Conservation (phyloP, 2,888 invertebrate species). For the Drosophila recens region DNA sequence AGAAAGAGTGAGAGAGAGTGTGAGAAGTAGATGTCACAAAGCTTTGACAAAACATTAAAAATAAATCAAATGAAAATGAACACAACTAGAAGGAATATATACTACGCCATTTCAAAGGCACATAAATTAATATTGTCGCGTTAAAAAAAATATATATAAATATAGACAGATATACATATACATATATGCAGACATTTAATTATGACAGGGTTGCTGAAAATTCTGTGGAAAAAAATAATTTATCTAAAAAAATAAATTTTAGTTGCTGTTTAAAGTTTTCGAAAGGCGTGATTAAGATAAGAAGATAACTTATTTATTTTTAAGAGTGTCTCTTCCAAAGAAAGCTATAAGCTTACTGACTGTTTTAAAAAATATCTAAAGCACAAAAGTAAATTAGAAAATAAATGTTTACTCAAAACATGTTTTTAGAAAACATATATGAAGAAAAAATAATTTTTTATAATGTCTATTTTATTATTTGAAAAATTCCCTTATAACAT, state of each 20-base stretch:
- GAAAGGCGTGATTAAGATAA: too few species aligned
- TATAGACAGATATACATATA: background rate
- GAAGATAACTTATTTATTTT: too few species aligned
- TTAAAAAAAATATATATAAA: constrained; percentile 15
- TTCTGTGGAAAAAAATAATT: background rate
- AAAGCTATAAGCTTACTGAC: too few species aligned
- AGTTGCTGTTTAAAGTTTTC: too few species aligned
- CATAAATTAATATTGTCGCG: constrained; percentile 70
- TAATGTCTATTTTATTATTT: background rate
- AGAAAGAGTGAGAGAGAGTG: constrained; percentile 1
- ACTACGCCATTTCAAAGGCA: constrained; percentile 42
- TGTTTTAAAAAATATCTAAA: too few species aligned
- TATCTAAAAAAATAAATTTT: background rate
- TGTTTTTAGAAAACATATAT: too few species aligned
- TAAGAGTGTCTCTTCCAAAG: too few species aligned
- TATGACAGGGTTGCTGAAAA: constrained; percentile 1
- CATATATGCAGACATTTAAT: background rate
- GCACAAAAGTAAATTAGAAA: too few species aligned
- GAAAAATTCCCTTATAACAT: background rate
- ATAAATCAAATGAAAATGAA: constrained; percentile 73
- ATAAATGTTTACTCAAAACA: too few species aligned
- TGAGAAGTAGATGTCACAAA: background rate
- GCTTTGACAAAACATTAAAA: constrained; percentile 73
- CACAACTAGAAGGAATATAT: constrained; percentile 36
- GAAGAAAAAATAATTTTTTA: too few species aligned